These are phyloP conservation scores for Onychomys arenicola DNA, from an alignment of 2,797 vertebrate genomes.

Conservation along the genomic window DNA sequence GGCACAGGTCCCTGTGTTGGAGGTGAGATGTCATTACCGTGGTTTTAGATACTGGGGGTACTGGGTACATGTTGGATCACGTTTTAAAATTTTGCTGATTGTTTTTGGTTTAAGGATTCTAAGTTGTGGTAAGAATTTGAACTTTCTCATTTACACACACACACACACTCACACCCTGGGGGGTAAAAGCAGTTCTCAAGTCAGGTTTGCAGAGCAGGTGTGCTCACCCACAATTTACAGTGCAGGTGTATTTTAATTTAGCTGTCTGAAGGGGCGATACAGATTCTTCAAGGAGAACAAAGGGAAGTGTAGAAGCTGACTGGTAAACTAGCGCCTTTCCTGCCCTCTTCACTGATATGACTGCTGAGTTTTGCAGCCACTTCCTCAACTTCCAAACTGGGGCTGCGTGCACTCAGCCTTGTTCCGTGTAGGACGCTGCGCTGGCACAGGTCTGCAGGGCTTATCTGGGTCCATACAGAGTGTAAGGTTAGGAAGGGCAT, in stretches of 20 bases:
- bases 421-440: not conserved
- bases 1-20: not conserved
- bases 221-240: conserved; percentile 66
- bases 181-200: conserved; percentile 63
- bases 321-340: conserved; percentile 83
- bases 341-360: not conserved
- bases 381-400: not conserved
- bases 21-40: not conserved
- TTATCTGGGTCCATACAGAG: not conserved
- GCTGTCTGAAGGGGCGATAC: conserved; percentile 67
- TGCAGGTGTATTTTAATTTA: conserved; percentile 85
- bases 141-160: not conserved
- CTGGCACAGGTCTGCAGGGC: not conserved
- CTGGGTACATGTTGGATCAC: not conserved
- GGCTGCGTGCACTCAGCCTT: not conserved
- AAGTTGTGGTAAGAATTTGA: conserved; percentile 48
- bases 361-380: conserved; percentile 47
- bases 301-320: conserved; percentile 82
- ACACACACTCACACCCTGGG: conserved; percentile 43
- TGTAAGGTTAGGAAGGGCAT: not conserved
- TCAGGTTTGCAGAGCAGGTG: conserved; percentile 78
- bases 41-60: not conserved
- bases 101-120: not conserved
- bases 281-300: conserved; percentile 77
- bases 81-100: conserved; percentile 8